Percentiles rank a stretch among this genome's conserved stretches.
phyloP scores from a whole-genome alignment of 2,113 vertebrate species.

The Clarias magur region DNA sequence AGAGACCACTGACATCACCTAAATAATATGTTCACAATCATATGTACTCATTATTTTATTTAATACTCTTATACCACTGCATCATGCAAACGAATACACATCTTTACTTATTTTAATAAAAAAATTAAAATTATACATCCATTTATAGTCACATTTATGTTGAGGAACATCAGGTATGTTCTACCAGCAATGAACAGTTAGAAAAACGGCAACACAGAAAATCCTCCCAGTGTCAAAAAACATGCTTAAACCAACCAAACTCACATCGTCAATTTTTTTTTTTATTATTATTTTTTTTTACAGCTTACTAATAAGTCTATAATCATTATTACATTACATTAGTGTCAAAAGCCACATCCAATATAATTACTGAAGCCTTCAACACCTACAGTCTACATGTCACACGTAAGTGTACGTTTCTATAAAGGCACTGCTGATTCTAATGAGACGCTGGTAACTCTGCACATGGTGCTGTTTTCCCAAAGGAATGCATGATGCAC shows the following conservation, averaged over 20 bases:
- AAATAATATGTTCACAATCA: background rate
- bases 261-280: background rate
- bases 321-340: background rate
- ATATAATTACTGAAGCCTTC: background rate
- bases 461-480: background rate
- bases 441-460: background rate
- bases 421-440: background rate
- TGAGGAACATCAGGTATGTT: background rate
- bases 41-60: background rate
- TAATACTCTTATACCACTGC: background rate
- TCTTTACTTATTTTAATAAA: background rate
- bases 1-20: background rate
- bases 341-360: background rate
- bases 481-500: background rate
- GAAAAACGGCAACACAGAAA: background rate
- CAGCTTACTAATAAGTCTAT: background rate
- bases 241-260: background rate
- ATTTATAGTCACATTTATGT: background rate
- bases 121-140: background rate
- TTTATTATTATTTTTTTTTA: background rate
- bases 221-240: background rate
- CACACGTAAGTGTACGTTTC: background rate
- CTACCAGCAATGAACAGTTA: background rate
- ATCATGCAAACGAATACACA: background rate
- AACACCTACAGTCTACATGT: background rate